Conservation (phyloP, 2,113 vertebrate species). For the Xenopus laevis region DNA sequence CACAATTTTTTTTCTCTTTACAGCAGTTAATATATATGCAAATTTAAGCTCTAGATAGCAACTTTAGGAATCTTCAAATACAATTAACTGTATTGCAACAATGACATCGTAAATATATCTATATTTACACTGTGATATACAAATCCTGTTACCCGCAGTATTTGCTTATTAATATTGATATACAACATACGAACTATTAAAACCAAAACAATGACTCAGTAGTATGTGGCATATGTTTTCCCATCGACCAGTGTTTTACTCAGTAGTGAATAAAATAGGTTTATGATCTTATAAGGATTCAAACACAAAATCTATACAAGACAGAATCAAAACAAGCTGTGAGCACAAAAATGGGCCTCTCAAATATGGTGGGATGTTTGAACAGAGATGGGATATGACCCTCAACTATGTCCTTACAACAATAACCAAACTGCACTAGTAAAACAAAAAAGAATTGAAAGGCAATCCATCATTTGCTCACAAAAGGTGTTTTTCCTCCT, state of each 20-base stretch:
- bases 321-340: no score
- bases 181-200: slow-evolving; percentile 18
- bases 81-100: slow-evolving; percentile 7
- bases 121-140: slow-evolving; percentile 23
- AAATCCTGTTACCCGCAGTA: slow-evolving; percentile 33
- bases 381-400: slow-evolving; percentile 3
- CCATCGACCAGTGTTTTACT: neutral
- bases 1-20: no score
- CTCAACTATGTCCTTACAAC: neutral
- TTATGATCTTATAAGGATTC: neutral
- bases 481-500: slow-evolving; percentile 2
- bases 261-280: neutral
- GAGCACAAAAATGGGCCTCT: neutral
- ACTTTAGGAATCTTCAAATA: slow-evolving; percentile 10
- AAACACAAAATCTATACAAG: no score
- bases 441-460: neutral
- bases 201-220: slow-evolving; percentile 18
- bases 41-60: no score
- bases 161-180: slow-evolving; percentile 39
- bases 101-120: neutral
- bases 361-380: neutral
- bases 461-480: slow-evolving; percentile 7
- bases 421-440: neutral
- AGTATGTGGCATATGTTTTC: neutral
- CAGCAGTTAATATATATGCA: no score